phyloP scores from a whole-genome alignment of 2,113 vertebrate species.

The Solea senegalensis region DNA sequence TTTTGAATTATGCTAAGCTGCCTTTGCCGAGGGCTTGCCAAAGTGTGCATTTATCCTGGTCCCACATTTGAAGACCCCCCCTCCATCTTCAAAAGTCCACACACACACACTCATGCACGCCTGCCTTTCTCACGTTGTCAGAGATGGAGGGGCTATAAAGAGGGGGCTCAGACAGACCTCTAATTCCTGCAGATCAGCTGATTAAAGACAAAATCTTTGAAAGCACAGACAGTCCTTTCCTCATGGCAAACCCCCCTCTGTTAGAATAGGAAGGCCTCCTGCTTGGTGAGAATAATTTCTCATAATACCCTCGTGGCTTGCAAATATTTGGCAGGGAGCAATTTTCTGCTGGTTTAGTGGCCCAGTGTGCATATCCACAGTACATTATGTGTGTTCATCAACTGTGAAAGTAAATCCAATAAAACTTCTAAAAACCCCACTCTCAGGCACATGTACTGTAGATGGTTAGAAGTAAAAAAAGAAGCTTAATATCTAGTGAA shows the following conservation, averaged over 20 bases:
- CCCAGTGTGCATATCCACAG: neutral
- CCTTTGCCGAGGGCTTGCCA: conserved; percentile 59
- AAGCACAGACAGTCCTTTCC: conserved; percentile 59
- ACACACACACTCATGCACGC: conserved; percentile 28
- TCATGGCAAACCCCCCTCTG: conserved; percentile 23
- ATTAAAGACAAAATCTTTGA: conserved; percentile 70
- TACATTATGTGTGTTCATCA: conserved; percentile 6
- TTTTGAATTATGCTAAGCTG: conserved; percentile 78
- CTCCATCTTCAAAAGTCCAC: neutral
- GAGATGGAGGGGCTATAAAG: conserved; percentile 14
- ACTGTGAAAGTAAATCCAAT: neutral
- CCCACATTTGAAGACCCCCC: conserved; percentile 25
- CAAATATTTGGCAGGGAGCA: conserved; percentile 11
- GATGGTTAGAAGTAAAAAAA: too few relatives aligned
- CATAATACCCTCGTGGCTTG: conserved; percentile 20
- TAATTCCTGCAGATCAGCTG: conserved; percentile 65
- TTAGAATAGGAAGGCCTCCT: conserved; percentile 32
- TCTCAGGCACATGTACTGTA: too few relatives aligned
- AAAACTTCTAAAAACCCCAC: neutral
- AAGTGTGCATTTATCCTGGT: conserved; percentile 62
- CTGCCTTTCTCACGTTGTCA: conserved; percentile 47
- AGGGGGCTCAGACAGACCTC: conserved; percentile 61
- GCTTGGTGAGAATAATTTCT: conserved; percentile 44
- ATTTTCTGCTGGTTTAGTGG: conserved; percentile 6
- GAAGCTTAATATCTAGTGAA: too few relatives aligned